Conservation (phyloP, 2,888 invertebrate species). For the Tethea ocularis region DNA sequence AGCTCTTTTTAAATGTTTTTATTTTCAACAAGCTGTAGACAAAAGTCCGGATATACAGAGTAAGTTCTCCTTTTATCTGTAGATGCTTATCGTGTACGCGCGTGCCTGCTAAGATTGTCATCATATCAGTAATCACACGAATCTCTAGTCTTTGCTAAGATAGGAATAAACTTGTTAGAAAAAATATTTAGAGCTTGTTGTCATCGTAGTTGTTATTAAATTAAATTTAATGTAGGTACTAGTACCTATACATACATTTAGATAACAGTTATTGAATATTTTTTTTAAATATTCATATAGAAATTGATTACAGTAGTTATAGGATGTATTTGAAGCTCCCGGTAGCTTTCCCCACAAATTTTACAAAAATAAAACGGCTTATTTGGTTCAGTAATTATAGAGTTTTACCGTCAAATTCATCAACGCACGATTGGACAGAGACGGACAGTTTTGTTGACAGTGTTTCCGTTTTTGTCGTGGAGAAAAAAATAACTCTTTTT, state of each 20-base stretch:
- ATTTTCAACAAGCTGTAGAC: not conserved
- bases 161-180: not conserved
- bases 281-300: not conserved
- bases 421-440: not conserved
- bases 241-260: not conserved
- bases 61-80: not conserved
- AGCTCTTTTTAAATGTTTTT: not conserved
- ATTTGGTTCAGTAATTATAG: slow-evolving; percentile 3
- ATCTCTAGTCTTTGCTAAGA: not conserved
- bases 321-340: not conserved
- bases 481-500: slow-evolving; percentile 1
- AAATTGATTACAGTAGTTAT: not conserved
- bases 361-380: not conserved
- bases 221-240: not conserved
- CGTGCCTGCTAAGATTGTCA: not conserved
- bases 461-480: not conserved
- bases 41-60: not conserved
- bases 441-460: slow-evolving; percentile 8
- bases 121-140: not conserved
- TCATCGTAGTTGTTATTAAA: not conserved
- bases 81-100: slow-evolving; percentile 2
- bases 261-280: too few species aligned
- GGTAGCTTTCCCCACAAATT: not conserved
- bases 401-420: not conserved
- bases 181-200: not conserved